Percentiles rank a stretch among this genome's conserved stretches.
Conservation (phyloP, 64 coral and sea anemone genomes). For the Montipora efflorescens region DNA sequence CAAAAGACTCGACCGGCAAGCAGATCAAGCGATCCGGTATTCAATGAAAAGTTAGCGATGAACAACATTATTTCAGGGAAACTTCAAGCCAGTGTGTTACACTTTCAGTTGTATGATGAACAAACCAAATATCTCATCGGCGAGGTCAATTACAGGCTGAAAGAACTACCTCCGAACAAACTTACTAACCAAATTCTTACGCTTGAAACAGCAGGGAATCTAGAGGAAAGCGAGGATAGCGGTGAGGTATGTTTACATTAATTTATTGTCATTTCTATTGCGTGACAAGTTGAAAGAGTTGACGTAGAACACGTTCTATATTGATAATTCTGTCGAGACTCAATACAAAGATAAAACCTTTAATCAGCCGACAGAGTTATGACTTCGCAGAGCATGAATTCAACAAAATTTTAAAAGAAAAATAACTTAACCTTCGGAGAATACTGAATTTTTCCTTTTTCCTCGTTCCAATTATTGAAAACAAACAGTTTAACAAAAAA, state of each 20-base stretch:
- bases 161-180: constrained; percentile 17
- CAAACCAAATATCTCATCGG: not conserved
- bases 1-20: constrained; percentile 31
- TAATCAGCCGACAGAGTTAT: too few species aligned
- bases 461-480: constrained; percentile 11
- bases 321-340: too few species aligned
- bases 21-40: constrained; percentile 23
- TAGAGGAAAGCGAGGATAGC: not conserved
- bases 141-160: constrained; percentile 14
- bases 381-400: not conserved
- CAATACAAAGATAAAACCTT: too few species aligned
- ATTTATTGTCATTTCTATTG: not conserved
- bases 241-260: not conserved
- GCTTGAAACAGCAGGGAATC: not conserved
- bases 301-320: not conserved
- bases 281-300: constrained; percentile 15
- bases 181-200: constrained; percentile 22
- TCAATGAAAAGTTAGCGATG: constrained; percentile 44
- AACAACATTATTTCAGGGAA: constrained; percentile 14
- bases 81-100: constrained; percentile 6
- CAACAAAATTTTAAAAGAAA: not conserved
- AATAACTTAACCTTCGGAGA: not conserved
- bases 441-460: not conserved
- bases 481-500: not conserved
- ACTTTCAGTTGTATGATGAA: constrained; percentile 30